Base-by-base conservation (phyloP, 1,140 invertebrate species). In the Sitobion miscanthi region DNA sequence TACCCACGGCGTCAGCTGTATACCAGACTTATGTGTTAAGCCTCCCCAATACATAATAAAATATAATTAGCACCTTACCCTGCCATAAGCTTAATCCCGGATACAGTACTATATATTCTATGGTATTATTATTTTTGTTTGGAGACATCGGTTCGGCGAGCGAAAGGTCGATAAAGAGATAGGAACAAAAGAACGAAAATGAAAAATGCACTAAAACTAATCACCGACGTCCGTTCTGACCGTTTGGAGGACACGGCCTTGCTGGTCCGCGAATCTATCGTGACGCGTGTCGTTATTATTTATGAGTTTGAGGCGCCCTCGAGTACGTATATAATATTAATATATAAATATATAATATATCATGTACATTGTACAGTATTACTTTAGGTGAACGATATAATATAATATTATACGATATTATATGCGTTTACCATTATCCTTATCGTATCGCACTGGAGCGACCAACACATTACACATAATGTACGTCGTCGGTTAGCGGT, bases 221-320 rank as follows among this genome's bases (percentile, higher is more conserved):
- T 88, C 86, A n/a, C 47, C 11, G 47, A 35, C 45, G 45, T 88
- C 30, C 86, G 86, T 49, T n/a, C 35, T 87, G 45, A n/a, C 45
- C 45, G 45, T 87, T 88, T 54, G 35, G 21, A 89, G 88, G 88
- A 89, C 88, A 7, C 88, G 52, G 57, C 88, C 88, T 89, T 89
- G 88, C 11, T 5, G 11, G 45, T 49, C 4, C 8, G 42, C 11
- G 11, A 3, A 47, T 87, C 47, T 49, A 8, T 35, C 47, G 38
- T n/a, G 47, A 8, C 30, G 45, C 23, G 38, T 45, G 38, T 42
- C 83, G 83, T 85, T 85, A 85, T 85, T 77, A 77, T 77, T 77
- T 77, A 77, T n/a, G 62, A 35, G 30, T 77, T 77, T n/a, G n/a
- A 77, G 62, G 11, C 62, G 62, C 62, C 62, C 62, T 69, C 62